Conservation (phyloP, 2,113 vertebrate species). For the Tragelaphus buxtoni region DNA sequence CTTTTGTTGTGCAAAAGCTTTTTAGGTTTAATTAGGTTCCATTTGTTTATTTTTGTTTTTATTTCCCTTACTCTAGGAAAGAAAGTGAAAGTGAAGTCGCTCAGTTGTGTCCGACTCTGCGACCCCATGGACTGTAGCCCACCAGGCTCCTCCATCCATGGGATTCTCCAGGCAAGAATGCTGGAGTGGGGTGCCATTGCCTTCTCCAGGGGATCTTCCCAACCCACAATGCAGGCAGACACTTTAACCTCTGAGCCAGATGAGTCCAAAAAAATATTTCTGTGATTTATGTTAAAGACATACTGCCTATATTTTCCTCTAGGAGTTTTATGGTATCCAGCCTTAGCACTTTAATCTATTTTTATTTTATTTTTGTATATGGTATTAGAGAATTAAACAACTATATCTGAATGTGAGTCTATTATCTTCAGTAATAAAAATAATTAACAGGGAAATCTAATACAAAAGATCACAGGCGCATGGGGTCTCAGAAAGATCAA, state of each 20-base stretch:
- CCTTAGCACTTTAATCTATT: not conserved
- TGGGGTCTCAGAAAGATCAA: not conserved
- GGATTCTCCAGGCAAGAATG: too few species aligned
- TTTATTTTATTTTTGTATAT: not conserved
- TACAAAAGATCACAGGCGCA: not conserved
- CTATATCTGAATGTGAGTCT: not conserved
- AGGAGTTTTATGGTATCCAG: not conserved
- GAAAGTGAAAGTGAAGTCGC: too few species aligned
- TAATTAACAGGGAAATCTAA: constrained; percentile 15
- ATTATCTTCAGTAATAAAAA: not conserved
- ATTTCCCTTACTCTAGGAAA: not conserved
- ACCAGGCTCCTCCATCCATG: too few species aligned
- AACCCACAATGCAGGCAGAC: too few species aligned
- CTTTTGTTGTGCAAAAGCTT: not conserved
- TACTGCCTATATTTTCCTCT: not conserved
- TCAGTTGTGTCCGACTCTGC: too few species aligned
- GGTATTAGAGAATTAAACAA: not conserved
- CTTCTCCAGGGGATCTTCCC: too few species aligned
- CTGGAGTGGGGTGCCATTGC: too few species aligned
- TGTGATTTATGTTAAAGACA: not conserved
- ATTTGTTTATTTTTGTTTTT: not conserved
- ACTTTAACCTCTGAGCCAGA: too few species aligned
- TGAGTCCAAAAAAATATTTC: not conserved
- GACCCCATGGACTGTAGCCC: too few species aligned
- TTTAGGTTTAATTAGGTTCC: not conserved